Evolutionary conservation across 2,797 vertebrate genomes (phyloP), one percentile per base, ranked within the genome.

Genomic region (Nyctalus aviator): DNA sequence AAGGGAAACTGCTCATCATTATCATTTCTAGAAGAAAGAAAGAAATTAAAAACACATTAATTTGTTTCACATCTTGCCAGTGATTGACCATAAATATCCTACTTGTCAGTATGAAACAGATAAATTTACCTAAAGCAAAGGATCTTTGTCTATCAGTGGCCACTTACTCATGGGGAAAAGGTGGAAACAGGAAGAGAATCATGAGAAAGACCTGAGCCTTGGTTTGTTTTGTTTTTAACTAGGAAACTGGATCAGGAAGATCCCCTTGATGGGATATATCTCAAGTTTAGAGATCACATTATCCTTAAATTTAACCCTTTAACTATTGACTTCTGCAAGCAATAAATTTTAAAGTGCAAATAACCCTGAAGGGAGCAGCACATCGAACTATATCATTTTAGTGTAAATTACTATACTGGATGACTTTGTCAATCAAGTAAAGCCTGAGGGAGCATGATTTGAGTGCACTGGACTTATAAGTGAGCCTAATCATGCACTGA

Each of bases 31-130:
- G 37, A 95, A 94, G 30, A 90, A 93, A 91, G 69, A 82, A 72
- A 94, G 32, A 72, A 91, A 76, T 89, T 91, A 95, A 96, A 92
- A n/a, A 17, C 48, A 90, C 57, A 93, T 87, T 93, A 91, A 89
- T 76, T 79, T 91, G 17, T 72, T 93, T 76, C 44, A 91, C 68
- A 82, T 85, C 35, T 50, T 95, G 37, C 46, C 76, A 82, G 37
- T 82, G 59, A 64, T 84, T 91, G 68, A n/a, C 27, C 59, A 66
- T 87, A 95, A 94, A 96, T 85, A 93, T 73, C 41, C 78, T 66
- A 85, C 30, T 96, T 93, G 46, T 90, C 73, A n/a, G 2, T 90
- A 83, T 68, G 75, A 95, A 94, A 66, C 48, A 87, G n/a, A 93
- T 35, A 87, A 84, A 96, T 81, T 71, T 73, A 72, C 46, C 46